Percentiles rank a stretch among this genome's conserved stretches.
phyloP scores from a whole-genome alignment of 2,888 invertebrate genomes.

The Unio delphinus region DNA sequence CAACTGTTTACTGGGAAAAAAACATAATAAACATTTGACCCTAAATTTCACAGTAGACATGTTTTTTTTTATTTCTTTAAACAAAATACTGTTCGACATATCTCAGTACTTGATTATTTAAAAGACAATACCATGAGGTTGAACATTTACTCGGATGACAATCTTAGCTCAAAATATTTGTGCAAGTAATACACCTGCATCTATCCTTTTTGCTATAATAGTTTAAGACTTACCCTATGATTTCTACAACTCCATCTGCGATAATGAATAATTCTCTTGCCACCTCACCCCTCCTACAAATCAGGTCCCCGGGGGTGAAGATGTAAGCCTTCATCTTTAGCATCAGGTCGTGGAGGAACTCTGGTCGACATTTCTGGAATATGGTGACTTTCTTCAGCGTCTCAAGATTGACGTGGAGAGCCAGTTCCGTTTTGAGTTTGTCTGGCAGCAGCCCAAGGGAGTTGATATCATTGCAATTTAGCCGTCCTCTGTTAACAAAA shows the following conservation, averaged over 20 bases:
- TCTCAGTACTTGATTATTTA: no score
- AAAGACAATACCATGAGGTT: no score
- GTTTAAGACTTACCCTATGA: slow-evolving; percentile 77
- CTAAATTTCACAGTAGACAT: no score
- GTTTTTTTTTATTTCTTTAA: no score
- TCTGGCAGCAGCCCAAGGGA: slow-evolving; percentile 93
- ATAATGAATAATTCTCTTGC: slow-evolving; percentile 99
- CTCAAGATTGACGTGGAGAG: slow-evolving; percentile 93
- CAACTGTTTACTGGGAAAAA: no score
- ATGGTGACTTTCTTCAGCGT: slow-evolving; percentile 97
- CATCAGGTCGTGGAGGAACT: slow-evolving; percentile 95
- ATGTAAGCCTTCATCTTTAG: slow-evolving; percentile 98
- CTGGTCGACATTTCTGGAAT: slow-evolving; percentile 96
- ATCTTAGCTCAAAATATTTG: neutral
- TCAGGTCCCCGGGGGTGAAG: slow-evolving; percentile 97
- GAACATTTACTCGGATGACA: neutral
- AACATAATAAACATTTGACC: no score
- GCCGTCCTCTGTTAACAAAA: slow-evolving; percentile 80
- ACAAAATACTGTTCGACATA: no score
- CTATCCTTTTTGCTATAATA: neutral
- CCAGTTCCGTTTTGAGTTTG: slow-evolving; percentile 96
- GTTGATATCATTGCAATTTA: slow-evolving; percentile 97
- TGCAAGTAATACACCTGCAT: neutral
- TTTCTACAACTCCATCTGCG: slow-evolving; percentile 95
- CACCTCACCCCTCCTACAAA: slow-evolving; percentile 94